A percentile compares a stretch with the other conserved stretches of the same genome.
These are phyloP conservation scores for Polypterus senegalus DNA, from an alignment of 2,113 vertebrate species.

Conservation along the genomic window DNA sequence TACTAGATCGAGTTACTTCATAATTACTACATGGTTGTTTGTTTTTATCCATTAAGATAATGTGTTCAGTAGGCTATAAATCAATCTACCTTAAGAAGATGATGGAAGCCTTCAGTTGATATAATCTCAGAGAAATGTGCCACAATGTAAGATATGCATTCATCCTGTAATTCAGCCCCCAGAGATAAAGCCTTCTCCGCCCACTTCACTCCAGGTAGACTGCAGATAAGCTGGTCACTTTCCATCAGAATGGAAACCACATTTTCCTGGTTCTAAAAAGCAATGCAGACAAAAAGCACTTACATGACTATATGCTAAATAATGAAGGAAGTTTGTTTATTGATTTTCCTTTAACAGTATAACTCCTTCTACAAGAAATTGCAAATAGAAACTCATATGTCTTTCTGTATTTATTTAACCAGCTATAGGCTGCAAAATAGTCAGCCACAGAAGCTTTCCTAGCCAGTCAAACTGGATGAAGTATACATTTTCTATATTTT, in stretches of 20 bases:
- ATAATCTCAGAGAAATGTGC: constrained; percentile 56
- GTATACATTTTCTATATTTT: no score
- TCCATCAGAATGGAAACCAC: constrained; percentile 67
- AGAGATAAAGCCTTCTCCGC: constrained; percentile 59
- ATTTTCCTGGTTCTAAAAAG: constrained; percentile 64
- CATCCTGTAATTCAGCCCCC: constrained; percentile 64
- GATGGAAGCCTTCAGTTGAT: constrained; percentile 60
- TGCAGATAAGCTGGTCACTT: constrained; percentile 65
- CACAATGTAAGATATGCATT: constrained; percentile 63
- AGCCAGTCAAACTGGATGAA: no score
- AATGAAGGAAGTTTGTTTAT: neutral
- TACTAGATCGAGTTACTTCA: no score
- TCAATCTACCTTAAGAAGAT: constrained; percentile 62
- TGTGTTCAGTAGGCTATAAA: neutral
- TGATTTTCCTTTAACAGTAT: neutral
- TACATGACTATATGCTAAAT: neutral
- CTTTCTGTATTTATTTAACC: no score
- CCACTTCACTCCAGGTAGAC: constrained; percentile 84
- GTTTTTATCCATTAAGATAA: no score
- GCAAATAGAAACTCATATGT: no score
- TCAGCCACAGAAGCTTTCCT: no score
- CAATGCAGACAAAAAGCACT: constrained; percentile 10
- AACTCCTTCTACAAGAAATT: no score
- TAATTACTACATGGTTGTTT: no score
- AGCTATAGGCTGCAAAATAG: no score